Evolutionary conservation across 2,113 vertebrate genomes (phyloP).

Genomic region (Cynoglossus semilaevis): DNA sequence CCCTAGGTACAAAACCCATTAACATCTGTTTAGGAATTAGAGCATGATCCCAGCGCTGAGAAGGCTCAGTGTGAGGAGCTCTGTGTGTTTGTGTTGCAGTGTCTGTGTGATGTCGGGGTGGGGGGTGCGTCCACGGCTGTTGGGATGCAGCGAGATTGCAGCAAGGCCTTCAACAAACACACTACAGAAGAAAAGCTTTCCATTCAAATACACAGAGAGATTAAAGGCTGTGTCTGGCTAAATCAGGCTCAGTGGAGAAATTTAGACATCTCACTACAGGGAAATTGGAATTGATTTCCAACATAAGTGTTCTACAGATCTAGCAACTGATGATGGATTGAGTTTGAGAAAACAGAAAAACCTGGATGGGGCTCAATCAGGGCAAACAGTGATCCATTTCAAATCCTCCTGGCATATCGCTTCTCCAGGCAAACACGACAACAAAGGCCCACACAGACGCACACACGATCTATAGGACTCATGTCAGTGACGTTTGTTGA

Average conservation of each 20-base stretch:
- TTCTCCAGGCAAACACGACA: constrained; percentile 10
- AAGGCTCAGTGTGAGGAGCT: constrained; percentile 1
- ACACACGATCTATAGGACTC: constrained; percentile 10
- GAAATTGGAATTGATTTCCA: constrained; percentile 76
- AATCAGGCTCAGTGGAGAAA: constrained; percentile 63
- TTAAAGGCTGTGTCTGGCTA: constrained; percentile 74
- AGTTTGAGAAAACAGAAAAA: constrained; percentile 60
- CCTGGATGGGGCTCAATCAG: constrained; percentile 49
- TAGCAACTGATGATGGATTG: constrained; percentile 58
- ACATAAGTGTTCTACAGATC: constrained; percentile 64
- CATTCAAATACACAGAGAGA: constrained; percentile 71
- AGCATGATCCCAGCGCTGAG: constrained; percentile 28
- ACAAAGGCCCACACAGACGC: constrained; percentile 1
- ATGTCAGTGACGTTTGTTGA: not conserved
- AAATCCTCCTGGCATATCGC: constrained; percentile 9
- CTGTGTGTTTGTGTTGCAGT: constrained; percentile 9
- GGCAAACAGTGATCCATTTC: constrained; percentile 55
- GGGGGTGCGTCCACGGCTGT: constrained; percentile 32
- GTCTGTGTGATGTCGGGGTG: constrained; percentile 4
- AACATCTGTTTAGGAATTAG: constrained; percentile 61
- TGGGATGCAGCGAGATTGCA: constrained; percentile 66
- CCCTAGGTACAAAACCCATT: constrained; percentile 30
- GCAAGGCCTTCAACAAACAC: constrained; percentile 74
- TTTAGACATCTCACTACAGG: constrained; percentile 51
- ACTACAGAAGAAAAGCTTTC: constrained; percentile 59